Evolutionary conservation across 1,140 invertebrate genomes (phyloP).

Genomic region (Drosophila sproati): DNA sequence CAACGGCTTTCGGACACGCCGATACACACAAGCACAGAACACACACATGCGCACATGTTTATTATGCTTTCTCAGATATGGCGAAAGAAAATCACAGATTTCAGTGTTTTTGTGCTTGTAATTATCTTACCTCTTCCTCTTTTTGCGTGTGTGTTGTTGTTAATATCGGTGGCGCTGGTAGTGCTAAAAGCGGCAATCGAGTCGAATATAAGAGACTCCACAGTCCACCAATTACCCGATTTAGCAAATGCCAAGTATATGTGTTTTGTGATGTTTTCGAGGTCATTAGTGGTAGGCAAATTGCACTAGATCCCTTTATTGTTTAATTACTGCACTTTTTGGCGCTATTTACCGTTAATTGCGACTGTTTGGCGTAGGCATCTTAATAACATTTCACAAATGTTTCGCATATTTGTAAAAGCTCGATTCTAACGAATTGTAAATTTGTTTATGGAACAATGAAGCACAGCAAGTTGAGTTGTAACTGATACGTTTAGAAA

Average conservation of each 20-base stretch:
- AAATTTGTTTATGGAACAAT: neutral
- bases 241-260: slow-evolving; percentile 62
- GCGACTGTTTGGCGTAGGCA: neutral
- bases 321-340: slow-evolving; percentile 40
- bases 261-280: slow-evolving; percentile 28
- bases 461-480: neutral
- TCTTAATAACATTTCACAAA: neutral
- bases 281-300: slow-evolving; percentile 54
- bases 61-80: slow-evolving; percentile 6
- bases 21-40: neutral
- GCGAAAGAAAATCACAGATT: neutral
- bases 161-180: slow-evolving; percentile 47
- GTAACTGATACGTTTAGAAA: slow-evolving; percentile 39
- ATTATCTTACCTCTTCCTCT: slow-evolving; percentile 70
- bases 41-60: neutral
- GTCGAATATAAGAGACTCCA: slow-evolving; percentile 61
- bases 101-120: slow-evolving; percentile 11
- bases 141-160: slow-evolving; percentile 1
- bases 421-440: neutral
- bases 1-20: neutral
- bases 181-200: slow-evolving; percentile 47
- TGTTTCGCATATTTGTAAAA: neutral
- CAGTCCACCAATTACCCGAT: slow-evolving; percentile 48
- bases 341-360: slow-evolving; percentile 52
- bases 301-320: slow-evolving; percentile 31